Base-by-base conservation (phyloP, 2,113 vertebrate genomes). In the Nannobrachium achirus region DNA sequence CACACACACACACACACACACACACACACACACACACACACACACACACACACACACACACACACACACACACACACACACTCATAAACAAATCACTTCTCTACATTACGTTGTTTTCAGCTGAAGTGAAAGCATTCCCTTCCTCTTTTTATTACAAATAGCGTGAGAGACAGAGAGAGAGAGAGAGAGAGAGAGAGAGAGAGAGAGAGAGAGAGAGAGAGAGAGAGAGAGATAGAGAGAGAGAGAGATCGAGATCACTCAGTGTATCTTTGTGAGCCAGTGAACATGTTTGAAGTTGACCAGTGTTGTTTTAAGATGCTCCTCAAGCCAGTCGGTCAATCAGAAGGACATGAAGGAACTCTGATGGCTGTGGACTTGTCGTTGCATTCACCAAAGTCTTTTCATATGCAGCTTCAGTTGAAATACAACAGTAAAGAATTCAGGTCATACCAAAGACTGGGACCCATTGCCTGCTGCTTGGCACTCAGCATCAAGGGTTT, bases 101-200 rank as follows among this genome's bases (percentile, higher is more conserved):
- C 19, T 57, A 10, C n/a, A n/a, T n/a, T 10, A 25, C 51, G 15
- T 39, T 6, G 8, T 45, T 80, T 80, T 78, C 78, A 69, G 67
- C 77, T 75, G 63, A 38, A 42, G 15, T 75, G 38, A 62, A 79
- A 71, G 58, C 40, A 55, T 51, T n/a, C 48, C 68, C 56, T 80
- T 83, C 77, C 73, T 74, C 77, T 80, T 83, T 74, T 49, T 19
- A 66, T n/a, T 41, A 45, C 7, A 33, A 33, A 20, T 39, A 66
- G 62, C 10, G 51, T 48, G 16, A 33, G 25, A 33, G 25, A 33
- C 3, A 33, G 25, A 33, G 25, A 33, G 25, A 2, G 46, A 49
- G 46, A 49, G 46, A 49, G 46, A 49, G 46, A 13, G 46, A 49
- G 8, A 11, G 46, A 48, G 46, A 48, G 46, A 13, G 46, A 48